Conservation (phyloP, 2,888 invertebrate genomes). For the Drosophila mayaguana region DNA sequence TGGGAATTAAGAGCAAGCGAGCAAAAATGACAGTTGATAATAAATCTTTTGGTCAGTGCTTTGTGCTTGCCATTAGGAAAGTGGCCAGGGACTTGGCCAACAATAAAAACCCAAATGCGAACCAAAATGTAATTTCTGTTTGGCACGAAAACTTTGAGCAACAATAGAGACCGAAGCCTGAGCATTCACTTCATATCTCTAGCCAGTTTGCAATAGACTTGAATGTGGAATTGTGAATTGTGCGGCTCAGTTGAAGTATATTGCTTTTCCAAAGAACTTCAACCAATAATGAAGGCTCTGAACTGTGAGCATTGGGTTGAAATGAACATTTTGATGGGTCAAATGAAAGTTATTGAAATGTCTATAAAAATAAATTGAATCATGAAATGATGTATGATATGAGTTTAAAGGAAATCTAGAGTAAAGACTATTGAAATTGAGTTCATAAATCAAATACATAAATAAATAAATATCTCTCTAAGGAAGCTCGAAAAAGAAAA, state of each 20-base stretch:
- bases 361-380: too few relatives aligned
- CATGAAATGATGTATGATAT: neutral
- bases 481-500: too few relatives aligned
- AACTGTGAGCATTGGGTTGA: neutral
- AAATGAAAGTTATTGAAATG: neutral
- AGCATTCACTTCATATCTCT: constrained; percentile 12
- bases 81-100: constrained; percentile 57
- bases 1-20: constrained; percentile 26
- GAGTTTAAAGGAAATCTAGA: too few relatives aligned
- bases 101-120: constrained; percentile 59
- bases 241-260: neutral
- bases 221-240: neutral
- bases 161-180: constrained; percentile 16
- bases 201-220: neutral
- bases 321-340: neutral
- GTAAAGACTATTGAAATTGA: too few relatives aligned
- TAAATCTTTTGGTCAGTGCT: constrained; percentile 76
- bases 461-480: too few relatives aligned
- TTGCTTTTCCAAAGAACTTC: neutral
- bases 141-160: constrained; percentile 62
- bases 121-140: constrained; percentile 67
- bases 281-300: neutral
- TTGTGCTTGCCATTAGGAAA: constrained; percentile 57
- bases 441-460: too few relatives aligned
- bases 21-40: constrained; percentile 74